These are phyloP conservation scores for Poeciliopsis presidionis DNA, from an alignment of 2,797 vertebrate genomes.

Conservation along the genomic window DNA sequence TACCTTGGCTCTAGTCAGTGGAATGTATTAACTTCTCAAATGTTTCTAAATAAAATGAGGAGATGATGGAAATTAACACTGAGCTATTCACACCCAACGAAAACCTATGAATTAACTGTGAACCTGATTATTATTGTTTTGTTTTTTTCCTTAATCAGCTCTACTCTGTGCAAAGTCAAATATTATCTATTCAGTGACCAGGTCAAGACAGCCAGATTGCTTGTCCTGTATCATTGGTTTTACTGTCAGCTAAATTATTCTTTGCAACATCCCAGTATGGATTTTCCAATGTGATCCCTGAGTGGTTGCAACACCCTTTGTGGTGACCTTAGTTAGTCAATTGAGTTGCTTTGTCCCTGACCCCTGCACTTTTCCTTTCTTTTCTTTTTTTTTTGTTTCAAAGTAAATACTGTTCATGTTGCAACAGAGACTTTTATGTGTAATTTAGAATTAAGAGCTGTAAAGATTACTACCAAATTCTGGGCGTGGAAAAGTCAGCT, in stretches of 20 bases:
- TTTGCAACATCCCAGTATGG: neutral
- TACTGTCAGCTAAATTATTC: neutral
- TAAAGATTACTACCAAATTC: conserved; percentile 98
- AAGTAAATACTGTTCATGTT: neutral
- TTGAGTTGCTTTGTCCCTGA: neutral
- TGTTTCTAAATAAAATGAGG: neutral
- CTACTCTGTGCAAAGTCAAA: neutral
- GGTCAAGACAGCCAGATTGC: neutral
- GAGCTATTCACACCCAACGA: neutral
- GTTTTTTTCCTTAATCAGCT: neutral
- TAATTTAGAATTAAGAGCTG: conserved; percentile 92
- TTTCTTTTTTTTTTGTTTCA: neutral
- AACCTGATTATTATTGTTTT: neutral
- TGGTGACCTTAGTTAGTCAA: neutral
- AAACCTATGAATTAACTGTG: neutral
- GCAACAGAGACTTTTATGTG: neutral
- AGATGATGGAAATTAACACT: neutral
- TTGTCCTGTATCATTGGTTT: neutral
- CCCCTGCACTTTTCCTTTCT: neutral
- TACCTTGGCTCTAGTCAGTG: neutral
- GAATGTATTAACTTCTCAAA: neutral
- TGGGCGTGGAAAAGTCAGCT: conserved; percentile 90
- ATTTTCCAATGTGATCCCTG: neutral
- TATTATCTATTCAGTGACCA: neutral
- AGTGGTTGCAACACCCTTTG: neutral